phyloP scores from a whole-genome alignment of 2,888 invertebrate species.

The Bugulina stolonifera region DNA sequence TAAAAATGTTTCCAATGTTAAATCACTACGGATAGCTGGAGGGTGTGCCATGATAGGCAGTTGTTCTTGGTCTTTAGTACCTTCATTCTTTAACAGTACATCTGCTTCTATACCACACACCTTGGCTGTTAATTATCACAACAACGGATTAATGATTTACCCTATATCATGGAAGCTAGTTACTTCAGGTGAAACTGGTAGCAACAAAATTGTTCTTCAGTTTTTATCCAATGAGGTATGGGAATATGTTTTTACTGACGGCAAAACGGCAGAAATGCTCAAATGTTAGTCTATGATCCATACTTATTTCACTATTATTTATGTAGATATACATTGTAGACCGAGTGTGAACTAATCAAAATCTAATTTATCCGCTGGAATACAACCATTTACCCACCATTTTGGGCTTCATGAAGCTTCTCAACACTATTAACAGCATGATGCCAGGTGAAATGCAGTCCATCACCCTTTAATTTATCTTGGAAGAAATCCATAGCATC shows the following conservation, averaged over 20 bases:
- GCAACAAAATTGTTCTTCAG: too few relatives aligned
- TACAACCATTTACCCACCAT: conserved; percentile 45
- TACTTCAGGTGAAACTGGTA: too few relatives aligned
- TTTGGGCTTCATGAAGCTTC: conserved; percentile 61
- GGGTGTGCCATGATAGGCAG: conserved; percentile 83
- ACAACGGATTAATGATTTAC: too few relatives aligned
- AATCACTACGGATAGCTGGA: conserved; percentile 66
- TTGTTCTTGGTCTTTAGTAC: conserved; percentile 53
- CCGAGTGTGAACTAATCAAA: too few relatives aligned
- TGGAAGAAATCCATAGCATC: conserved; percentile 50
- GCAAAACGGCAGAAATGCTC: too few relatives aligned
- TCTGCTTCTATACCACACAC: conserved; percentile 72
- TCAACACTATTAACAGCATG: conserved; percentile 74
- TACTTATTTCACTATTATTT: too few relatives aligned
- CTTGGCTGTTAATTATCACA: conserved; percentile 25
- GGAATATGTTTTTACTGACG: too few relatives aligned
- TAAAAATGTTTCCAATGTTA: conserved; percentile 70
- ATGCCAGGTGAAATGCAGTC: conserved; percentile 73
- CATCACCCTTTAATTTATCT: conserved; percentile 58
- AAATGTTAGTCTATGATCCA: too few relatives aligned
- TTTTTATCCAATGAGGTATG: too few relatives aligned
- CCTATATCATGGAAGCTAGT: too few relatives aligned
- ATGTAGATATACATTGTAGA: too few relatives aligned
- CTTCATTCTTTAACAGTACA: conserved; percentile 61
- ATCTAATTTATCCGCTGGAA: too few relatives aligned